Evolutionary conservation across 2,888 invertebrate genomes (phyloP).

Genomic region (Microplitis deprimator): DNA sequence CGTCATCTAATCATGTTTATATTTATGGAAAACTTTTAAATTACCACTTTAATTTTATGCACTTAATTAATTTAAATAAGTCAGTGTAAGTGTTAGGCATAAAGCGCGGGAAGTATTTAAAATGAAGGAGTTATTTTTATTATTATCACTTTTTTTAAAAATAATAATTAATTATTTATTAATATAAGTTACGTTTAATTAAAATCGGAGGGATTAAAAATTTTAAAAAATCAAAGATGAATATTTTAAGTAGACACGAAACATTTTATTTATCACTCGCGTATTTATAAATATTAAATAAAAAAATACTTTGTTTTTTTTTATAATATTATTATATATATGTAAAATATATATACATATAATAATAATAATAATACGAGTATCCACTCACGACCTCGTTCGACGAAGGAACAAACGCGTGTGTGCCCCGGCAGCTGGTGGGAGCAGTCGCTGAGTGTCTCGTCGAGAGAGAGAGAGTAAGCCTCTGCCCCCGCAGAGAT

Average conservation of each 20-base stretch:
- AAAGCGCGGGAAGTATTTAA: neutral
- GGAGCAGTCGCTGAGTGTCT: slow-evolving; percentile 42
- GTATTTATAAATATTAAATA: too few species aligned
- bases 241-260: too few species aligned
- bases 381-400: slow-evolving; percentile 47
- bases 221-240: too few species aligned
- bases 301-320: too few species aligned
- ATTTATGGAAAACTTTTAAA: neutral
- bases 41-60: neutral
- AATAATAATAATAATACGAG: neutral
- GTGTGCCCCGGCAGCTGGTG: slow-evolving; percentile 54
- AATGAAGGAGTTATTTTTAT: neutral
- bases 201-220: neutral
- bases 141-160: neutral
- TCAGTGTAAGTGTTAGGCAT: neutral
- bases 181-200: neutral
- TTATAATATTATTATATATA: neutral
- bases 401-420: slow-evolving; percentile 57
- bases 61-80: neutral
- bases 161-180: neutral
- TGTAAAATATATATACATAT: neutral
- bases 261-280: too few species aligned
- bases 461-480: slow-evolving; percentile 17
- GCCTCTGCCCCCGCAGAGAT: slow-evolving; percentile 71
- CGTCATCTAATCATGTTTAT: neutral